Percentiles rank a stretch among this genome's conserved stretches.
Evolutionary conservation across 2,888 invertebrate species (phyloP).

Genomic region (Polia nebulosa): DNA sequence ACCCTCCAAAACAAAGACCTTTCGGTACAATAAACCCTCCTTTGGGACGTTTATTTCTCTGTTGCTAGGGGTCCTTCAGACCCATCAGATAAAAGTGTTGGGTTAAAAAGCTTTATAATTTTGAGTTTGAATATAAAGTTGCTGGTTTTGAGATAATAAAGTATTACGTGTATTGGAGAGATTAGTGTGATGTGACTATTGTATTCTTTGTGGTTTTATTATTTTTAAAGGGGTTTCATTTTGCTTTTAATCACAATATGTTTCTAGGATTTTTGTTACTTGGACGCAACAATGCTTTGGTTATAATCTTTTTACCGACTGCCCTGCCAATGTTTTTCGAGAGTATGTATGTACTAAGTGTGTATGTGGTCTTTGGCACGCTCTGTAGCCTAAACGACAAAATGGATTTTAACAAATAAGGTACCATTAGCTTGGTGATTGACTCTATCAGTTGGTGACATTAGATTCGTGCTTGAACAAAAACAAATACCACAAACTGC

Average conservation of each 20-base stretch:
- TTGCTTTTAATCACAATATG: background rate
- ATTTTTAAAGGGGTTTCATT: conserved; percentile 9
- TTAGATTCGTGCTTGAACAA: too few relatives aligned
- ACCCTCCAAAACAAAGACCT: conserved; percentile 65
- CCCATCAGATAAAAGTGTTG: conserved; percentile 54
- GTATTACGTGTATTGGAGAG: background rate
- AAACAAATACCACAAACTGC: too few relatives aligned
- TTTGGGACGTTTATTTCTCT: conserved; percentile 55
- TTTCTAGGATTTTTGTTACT: background rate
- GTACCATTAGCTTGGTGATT: too few relatives aligned
- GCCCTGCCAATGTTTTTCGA: too few relatives aligned
- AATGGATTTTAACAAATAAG: too few relatives aligned
- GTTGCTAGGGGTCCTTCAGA: conserved; percentile 47
- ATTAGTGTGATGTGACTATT: conserved; percentile 34
- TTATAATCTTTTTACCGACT: too few relatives aligned
- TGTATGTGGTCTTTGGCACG: too few relatives aligned
- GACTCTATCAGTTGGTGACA: too few relatives aligned
- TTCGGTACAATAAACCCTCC: conserved; percentile 53
- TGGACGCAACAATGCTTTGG: background rate
- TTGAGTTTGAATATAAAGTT: conserved; percentile 35
- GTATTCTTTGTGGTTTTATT: conserved; percentile 9
- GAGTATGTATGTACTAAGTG: too few relatives aligned
- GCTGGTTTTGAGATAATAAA: conserved; percentile 28
- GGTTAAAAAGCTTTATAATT: conserved; percentile 54
- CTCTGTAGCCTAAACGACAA: too few relatives aligned